A percentile compares a stretch with the other conserved stretches of the same genome.
phyloP scores from a whole-genome alignment of 1,140 invertebrate genomes.

The Zaprionus ghesquierei region DNA sequence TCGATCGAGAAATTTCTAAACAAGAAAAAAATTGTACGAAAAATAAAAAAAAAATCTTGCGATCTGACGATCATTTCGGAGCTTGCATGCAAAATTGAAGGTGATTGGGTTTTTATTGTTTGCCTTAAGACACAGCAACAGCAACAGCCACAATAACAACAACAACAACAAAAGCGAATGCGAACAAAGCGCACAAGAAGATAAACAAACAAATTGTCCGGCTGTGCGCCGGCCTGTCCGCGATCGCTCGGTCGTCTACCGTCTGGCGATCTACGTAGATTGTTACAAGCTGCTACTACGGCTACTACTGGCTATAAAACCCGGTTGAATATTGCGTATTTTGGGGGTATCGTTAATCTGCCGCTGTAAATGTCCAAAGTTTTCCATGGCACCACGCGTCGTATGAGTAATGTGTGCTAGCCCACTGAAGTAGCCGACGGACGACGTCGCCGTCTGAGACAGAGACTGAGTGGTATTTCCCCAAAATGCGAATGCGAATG shows the following conservation, averaged over 20 bases:
- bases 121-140: background rate
- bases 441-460: background rate
- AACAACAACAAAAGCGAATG: constrained; percentile 1
- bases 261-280: constrained; percentile 12
- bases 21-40: background rate
- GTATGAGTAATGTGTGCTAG: constrained; percentile 54
- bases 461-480: constrained; percentile 37
- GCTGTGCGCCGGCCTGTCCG: background rate
- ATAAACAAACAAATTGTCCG: constrained; percentile 7
- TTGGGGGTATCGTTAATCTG: constrained; percentile 11
- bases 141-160: background rate
- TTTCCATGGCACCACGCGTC: constrained; percentile 45
- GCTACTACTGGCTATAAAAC: constrained; percentile 26
- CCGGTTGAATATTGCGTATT: constrained; percentile 39
- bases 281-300: background rate
- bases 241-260: background rate
- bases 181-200: background rate
- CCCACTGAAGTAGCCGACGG: constrained; percentile 3
- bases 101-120: constrained; percentile 57
- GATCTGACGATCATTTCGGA: constrained; percentile 6
- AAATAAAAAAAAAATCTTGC: constrained; percentile 12
- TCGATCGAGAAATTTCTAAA: constrained; percentile 51
- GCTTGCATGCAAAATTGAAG: constrained; percentile 50
- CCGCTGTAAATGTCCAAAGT: constrained; percentile 39
- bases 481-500: constrained; percentile 28